A percentile compares a stretch with the other conserved stretches of the same genome.
These are phyloP conservation scores for Epinephelus moara DNA, from an alignment of 2,113 vertebrate species.

Conservation along the genomic window DNA sequence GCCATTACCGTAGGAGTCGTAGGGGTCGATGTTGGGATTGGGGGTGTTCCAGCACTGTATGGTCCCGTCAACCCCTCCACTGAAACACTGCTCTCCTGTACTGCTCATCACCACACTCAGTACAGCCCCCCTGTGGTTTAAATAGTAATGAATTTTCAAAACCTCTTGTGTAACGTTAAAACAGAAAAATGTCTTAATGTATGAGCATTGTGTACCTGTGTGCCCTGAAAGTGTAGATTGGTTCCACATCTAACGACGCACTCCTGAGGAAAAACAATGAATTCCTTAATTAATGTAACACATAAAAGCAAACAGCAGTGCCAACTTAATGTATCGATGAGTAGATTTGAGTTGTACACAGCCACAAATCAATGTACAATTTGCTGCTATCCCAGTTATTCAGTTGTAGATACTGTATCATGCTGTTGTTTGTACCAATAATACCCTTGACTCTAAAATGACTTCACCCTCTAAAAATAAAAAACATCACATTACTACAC, in stretches of 20 bases:
- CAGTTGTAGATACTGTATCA: not conserved
- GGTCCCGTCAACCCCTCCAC: slow-evolving; percentile 93
- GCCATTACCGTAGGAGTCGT: slow-evolving; percentile 93
- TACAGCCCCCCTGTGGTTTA: slow-evolving; percentile 90
- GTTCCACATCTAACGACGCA: slow-evolving; percentile 96
- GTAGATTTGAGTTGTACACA: not conserved
- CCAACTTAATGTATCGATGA: not conserved
- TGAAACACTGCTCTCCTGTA: slow-evolving; percentile 97
- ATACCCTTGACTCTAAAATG: not conserved
- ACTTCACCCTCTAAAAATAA: slow-evolving; percentile 45
- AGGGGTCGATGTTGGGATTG: slow-evolving; percentile 96
- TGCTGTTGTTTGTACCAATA: not conserved
- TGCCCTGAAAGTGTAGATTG: slow-evolving; percentile 98
- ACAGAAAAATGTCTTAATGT: not conserved
- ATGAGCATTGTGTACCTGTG: slow-evolving; percentile 86
- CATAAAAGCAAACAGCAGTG: not conserved
- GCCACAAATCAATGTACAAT: not conserved
- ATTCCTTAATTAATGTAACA: not conserved
- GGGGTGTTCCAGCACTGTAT: slow-evolving; percentile 98
- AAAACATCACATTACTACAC: not conserved
- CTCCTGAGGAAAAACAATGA: slow-evolving; percentile 86
- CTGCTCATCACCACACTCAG: slow-evolving; percentile 98
- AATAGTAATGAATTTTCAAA: not conserved
- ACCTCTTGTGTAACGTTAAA: not conserved
- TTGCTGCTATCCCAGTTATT: not conserved